A percentile compares a stretch with the other conserved stretches of the same genome.
phyloP scores from a whole-genome alignment of 1,140 invertebrate species.

The Diorhabda sublineata region DNA sequence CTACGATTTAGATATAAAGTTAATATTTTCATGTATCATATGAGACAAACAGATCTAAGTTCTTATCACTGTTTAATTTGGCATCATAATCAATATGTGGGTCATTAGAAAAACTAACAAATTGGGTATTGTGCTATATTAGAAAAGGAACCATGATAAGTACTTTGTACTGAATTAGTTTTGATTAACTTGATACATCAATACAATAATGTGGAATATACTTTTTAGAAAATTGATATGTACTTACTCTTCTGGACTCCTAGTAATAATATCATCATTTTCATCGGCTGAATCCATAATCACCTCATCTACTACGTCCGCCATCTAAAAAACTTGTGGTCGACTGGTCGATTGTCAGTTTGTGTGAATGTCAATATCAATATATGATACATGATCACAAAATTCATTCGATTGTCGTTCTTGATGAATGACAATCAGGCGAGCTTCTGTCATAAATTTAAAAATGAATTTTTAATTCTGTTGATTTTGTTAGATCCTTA shows the following conservation, averaged over 20 bases:
- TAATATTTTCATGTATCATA: background rate
- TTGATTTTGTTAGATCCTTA: too few relatives aligned
- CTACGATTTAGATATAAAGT: background rate
- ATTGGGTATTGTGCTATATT: background rate
- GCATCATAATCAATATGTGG: background rate
- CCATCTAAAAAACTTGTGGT: slow-evolving; percentile 35
- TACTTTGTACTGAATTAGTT: background rate
- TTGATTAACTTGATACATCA: background rate
- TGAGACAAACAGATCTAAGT: background rate
- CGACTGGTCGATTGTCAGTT: background rate
- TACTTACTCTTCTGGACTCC: slow-evolving; percentile 42
- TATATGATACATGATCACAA: background rate
- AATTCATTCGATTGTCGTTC: background rate
- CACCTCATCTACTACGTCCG: slow-evolving; percentile 39
- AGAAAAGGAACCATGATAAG: background rate
- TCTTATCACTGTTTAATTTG: background rate
- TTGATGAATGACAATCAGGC: background rate
- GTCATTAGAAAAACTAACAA: background rate
- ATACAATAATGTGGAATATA: too few relatives aligned
- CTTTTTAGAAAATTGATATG: background rate
- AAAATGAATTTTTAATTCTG: too few relatives aligned
- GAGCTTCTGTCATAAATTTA: too few relatives aligned
- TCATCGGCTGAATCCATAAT: slow-evolving; percentile 39
- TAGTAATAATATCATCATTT: slow-evolving; percentile 41
- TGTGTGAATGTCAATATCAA: background rate